phyloP scores from a whole-genome alignment of 1,140 invertebrate genomes.

The Zaprionus davidi region DNA sequence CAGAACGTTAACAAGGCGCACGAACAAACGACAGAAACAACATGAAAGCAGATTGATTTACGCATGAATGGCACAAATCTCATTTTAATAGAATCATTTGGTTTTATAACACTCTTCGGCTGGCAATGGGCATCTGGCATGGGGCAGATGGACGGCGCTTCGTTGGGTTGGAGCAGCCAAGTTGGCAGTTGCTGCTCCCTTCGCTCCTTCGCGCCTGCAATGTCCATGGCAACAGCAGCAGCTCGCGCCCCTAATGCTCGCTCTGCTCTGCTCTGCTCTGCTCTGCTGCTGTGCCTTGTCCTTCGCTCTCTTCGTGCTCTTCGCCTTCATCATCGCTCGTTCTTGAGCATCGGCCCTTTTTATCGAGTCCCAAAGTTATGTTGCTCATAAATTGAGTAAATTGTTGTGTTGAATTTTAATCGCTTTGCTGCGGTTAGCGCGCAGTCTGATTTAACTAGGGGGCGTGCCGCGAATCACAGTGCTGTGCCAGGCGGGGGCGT shows the following conservation, averaged over 20 bases:
- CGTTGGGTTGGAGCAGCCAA: not conserved
- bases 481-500: not conserved
- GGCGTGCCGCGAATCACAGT: not conserved
- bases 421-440: slow-evolving; percentile 52
- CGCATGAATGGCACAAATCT: slow-evolving; percentile 78
- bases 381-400: slow-evolving; percentile 75
- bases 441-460: slow-evolving; percentile 26
- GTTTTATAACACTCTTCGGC: slow-evolving; percentile 61
- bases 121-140: not conserved
- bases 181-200: not conserved
- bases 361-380: slow-evolving; percentile 76
- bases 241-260: not conserved
- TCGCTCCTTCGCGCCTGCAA: not conserved
- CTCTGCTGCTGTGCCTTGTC: too few relatives aligned
- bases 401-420: slow-evolving; percentile 77
- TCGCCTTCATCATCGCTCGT: not conserved
- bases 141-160: not conserved
- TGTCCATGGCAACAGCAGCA: slow-evolving; percentile 1
- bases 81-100: slow-evolving; percentile 80
- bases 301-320: not conserved
- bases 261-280: not conserved
- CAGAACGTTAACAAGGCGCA: slow-evolving; percentile 9
- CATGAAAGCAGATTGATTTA: slow-evolving; percentile 74
- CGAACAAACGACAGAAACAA: slow-evolving; percentile 40
- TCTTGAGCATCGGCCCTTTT: slow-evolving; percentile 33